Evolutionary conservation across 2,888 invertebrate species (phyloP), one percentile per base, ranked within the genome.

Genomic region (Ornithoptera priamus): DNA sequence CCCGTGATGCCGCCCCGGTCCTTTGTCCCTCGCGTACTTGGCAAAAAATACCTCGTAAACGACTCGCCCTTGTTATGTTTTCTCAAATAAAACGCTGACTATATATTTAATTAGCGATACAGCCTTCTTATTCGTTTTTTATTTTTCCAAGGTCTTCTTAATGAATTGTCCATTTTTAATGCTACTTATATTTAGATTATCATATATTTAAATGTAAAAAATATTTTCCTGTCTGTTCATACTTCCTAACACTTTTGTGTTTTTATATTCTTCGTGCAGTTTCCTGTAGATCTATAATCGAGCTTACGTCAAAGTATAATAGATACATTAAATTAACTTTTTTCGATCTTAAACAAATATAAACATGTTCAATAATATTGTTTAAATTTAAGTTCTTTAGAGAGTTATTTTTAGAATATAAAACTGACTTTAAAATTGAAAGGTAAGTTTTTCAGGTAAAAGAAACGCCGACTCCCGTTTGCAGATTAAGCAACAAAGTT

Each of bases 1-100:
- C 77, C 80, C 72, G 76, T 78, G 80, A 80, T 77, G 77, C 77
- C 79, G 73, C 78, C 79, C 75, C 77, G 74, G 73, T 78, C 78
- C 77, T 85, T 84, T 85, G 81, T 84, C 80, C 78, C 75, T 78
- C 77, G 76, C 77, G 76, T 79, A 79, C 80, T 79, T 72, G 75
- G 73, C 74, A 73, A 75, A 78, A 79, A 81, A 79, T 80, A 78
- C 76, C 76, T 76, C 78, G 76, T 80, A 76, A 77, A 76, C 75
- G 76, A 80, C 77, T 79, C 74, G 74, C 74, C 74, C 76, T 77
- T 80, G 77, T 81, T 80, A 58, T 77, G 76, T 76, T 75, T 81
- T 79, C 78, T 83, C 77, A 78, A 81, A 81, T 80, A 76, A 78
- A 78, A 78, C 68, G 75, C 72, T 74, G 75, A 75, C 77, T 75